Evolutionary conservation across 2,888 invertebrate genomes (phyloP).

Genomic region (Abscondita cerata): DNA sequence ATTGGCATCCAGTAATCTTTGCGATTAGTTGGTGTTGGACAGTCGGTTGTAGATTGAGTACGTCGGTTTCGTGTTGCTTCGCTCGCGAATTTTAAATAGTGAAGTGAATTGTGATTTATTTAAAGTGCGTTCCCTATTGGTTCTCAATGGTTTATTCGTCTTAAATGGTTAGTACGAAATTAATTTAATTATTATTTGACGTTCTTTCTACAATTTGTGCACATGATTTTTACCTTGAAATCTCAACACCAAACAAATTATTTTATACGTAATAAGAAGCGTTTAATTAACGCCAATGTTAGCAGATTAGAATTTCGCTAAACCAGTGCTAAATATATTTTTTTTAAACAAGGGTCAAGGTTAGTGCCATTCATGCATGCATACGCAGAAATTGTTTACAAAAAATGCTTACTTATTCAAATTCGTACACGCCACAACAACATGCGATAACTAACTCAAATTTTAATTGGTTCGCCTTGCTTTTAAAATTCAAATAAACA

Average conservation of each 20-base stretch:
- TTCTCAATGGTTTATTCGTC: background rate
- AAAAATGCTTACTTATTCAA: no score
- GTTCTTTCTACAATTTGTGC: background rate
- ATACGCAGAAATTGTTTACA: no score
- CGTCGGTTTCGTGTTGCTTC: background rate
- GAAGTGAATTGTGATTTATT: background rate
- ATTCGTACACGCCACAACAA: no score
- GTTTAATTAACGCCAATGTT: no score
- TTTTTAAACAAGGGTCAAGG: conserved; percentile 4
- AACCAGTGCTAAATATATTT: no score
- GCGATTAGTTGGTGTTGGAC: background rate
- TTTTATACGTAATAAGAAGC: no score
- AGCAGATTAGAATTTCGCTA: no score
- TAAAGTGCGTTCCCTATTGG: background rate
- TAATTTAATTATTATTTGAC: background rate
- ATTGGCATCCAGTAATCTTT: conserved; percentile 2
- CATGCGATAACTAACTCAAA: no score
- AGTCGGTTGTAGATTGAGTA: background rate
- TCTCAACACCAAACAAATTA: no score
- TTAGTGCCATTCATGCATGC: no score
- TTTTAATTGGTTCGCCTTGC: no score
- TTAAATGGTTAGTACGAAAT: conserved; percentile 8
- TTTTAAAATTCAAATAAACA: no score
- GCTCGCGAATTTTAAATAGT: background rate
- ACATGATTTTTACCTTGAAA: background rate